Evolutionary conservation across 2,888 invertebrate genomes (phyloP), one percentile per base, ranked within the genome.

Genomic region (Strigamia maritima): DNA sequence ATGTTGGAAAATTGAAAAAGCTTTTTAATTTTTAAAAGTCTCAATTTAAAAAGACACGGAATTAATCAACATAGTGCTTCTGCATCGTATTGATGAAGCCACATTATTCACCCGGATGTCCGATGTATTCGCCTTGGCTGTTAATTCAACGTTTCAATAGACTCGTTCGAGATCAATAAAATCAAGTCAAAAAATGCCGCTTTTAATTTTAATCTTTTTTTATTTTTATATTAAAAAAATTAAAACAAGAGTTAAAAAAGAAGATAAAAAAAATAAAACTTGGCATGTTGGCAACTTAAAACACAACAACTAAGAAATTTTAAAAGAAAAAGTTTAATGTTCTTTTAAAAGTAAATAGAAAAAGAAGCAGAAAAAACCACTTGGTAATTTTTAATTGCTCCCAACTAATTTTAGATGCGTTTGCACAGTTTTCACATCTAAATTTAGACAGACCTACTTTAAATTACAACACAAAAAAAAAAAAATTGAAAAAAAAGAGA

Each of bases 371-470:
- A 31, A 31, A 49, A 14, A 49, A 49, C 3, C 14, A 10, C 49
- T n/a, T 22, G n/a, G n/a, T 60, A 60, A 60, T 24, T 60, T 60
- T 60, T 60, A 60, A 60, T 60, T 60, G 60, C 60, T 60, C 60
- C 19, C 2, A 60, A 60, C 24, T 60, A 60, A 60, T 60, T 60
- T 60, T 60, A 60, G 60, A 16, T n/a, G 4, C 60, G 44, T 44
- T 44, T 44, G 60, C 22, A 60, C 19, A 4, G 60, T 60, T 60
- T 44, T 60, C 22, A 60, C 2, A 24, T 60, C 19, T 60, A 60
- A 60, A 60, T 6, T 60, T 60, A 60, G 22, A 8, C 10, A 60
- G 60, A 60, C 60, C 60, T 60, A 19, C 60, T 60, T 10, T 60
- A 60, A 60, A 60, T 19, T 60, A 60, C 31, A 31, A 31, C 31